Conservation (phyloP, 2,888 invertebrate genomes). For the Cataglyphis livida region DNA sequence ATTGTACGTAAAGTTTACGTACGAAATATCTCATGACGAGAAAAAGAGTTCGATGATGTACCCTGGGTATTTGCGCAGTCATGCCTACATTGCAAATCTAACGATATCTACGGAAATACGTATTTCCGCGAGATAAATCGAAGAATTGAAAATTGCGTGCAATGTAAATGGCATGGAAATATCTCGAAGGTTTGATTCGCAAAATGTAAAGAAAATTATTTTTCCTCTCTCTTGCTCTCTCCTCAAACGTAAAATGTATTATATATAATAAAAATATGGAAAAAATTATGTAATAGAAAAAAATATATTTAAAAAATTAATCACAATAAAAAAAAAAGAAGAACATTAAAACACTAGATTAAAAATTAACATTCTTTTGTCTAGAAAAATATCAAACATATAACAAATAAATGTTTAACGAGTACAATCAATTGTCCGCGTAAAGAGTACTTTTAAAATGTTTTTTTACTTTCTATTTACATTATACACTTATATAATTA, state of each 20-base stretch:
- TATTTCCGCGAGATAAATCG: conserved; percentile 33
- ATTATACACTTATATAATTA: not conserved
- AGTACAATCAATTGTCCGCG: not conserved
- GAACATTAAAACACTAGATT: not conserved
- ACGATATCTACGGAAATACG: conserved; percentile 36
- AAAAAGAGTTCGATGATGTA: conserved; percentile 15
- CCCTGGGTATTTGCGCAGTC: conserved; percentile 36
- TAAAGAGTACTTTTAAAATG: no score
- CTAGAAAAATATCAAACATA: not conserved
- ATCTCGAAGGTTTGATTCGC: not conserved
- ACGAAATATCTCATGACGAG: conserved; percentile 7
- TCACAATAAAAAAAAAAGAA: not conserved
- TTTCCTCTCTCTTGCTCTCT: not conserved
- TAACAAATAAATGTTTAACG: not conserved
- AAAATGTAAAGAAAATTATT: conserved; percentile 16
- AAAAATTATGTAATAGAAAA: not conserved
- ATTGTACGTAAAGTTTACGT: conserved; percentile 29
- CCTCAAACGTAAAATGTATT: not conserved
- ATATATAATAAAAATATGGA: not conserved
- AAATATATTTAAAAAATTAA: not conserved
- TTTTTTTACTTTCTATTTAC: no score
- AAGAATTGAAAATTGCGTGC: conserved; percentile 29
- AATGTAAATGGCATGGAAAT: conserved; percentile 24
- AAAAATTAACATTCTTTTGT: not conserved
- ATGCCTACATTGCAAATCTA: conserved; percentile 14